Evolutionary conservation across 1,140 invertebrate species (phyloP).

Genomic region (Ceratitis capitata): DNA sequence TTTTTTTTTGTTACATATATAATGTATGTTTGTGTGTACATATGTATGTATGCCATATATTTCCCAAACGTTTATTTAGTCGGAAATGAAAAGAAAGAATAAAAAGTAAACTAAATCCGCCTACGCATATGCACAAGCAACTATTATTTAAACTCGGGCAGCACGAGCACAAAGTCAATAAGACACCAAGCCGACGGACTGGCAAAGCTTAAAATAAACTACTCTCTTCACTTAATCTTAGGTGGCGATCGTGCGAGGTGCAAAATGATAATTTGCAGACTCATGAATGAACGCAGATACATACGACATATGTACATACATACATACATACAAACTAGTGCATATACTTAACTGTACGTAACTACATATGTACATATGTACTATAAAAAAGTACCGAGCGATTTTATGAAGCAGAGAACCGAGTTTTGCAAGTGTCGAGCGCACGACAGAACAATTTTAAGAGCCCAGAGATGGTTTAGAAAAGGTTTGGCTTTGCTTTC

Average conservation of each 20-base stretch:
- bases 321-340: neutral
- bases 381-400: no score
- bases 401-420: no score
- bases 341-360: no score
- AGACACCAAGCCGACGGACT: neutral
- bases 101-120: conserved; percentile 1
- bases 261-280: conserved; percentile 20
- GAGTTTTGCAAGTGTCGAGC: no score
- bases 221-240: neutral
- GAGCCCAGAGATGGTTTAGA: no score
- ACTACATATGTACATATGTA: no score
- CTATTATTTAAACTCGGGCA: neutral
- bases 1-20: neutral
- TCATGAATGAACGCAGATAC: neutral
- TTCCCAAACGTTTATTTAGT: neutral
- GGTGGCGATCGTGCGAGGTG: neutral
- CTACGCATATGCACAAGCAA: conserved; percentile 8
- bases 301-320: neutral
- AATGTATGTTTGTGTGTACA: neutral
- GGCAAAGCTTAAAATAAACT: conserved; percentile 19
- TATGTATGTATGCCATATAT: neutral
- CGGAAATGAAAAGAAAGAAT: neutral
- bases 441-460: no score
- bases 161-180: neutral
- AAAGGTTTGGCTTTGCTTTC: no score